phyloP scores from a whole-genome alignment of 2,888 invertebrate genomes.

The Drosophila picticornis region DNA sequence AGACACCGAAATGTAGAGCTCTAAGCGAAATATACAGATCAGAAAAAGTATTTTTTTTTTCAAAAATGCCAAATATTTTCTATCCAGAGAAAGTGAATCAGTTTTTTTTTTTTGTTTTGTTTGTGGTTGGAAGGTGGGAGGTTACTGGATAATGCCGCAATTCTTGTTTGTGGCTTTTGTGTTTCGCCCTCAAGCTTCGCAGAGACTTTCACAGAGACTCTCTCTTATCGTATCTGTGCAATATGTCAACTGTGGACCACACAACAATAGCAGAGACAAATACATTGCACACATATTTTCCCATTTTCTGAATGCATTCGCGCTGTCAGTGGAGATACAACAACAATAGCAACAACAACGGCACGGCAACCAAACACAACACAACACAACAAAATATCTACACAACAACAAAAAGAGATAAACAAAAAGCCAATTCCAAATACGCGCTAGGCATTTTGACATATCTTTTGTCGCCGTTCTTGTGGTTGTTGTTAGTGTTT shows the following conservation, averaged over 20 bases:
- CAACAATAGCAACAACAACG: neutral
- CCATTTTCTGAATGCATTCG: constrained; percentile 50
- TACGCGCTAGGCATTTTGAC: constrained; percentile 55
- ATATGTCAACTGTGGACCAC: constrained; percentile 61
- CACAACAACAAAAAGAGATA: constrained; percentile 12
- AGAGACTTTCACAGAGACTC: constrained; percentile 10
- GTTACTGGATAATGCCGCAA: constrained; percentile 11
- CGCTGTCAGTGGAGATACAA: constrained; percentile 29
- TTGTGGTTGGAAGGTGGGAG: neutral
- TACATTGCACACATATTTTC: constrained; percentile 42
- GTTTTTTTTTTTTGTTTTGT: neutral
- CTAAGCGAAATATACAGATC: neutral
- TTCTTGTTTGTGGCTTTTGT: constrained; percentile 9
- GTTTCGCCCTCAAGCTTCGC: constrained; percentile 6
- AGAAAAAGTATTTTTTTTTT: neutral
- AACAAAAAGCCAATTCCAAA: constrained; percentile 52
- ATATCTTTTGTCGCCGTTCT: constrained; percentile 44
- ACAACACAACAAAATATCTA: constrained; percentile 11
- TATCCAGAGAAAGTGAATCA: constrained; percentile 25
- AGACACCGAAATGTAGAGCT: neutral
- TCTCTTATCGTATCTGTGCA: constrained; percentile 53
- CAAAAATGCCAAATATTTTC: neutral
- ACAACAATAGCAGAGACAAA: constrained; percentile 43
- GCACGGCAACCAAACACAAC: constrained; percentile 1
- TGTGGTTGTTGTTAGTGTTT: constrained; percentile 22